phyloP scores from a whole-genome alignment of 2,797 vertebrate species.

The Sylvia borin region DNA sequence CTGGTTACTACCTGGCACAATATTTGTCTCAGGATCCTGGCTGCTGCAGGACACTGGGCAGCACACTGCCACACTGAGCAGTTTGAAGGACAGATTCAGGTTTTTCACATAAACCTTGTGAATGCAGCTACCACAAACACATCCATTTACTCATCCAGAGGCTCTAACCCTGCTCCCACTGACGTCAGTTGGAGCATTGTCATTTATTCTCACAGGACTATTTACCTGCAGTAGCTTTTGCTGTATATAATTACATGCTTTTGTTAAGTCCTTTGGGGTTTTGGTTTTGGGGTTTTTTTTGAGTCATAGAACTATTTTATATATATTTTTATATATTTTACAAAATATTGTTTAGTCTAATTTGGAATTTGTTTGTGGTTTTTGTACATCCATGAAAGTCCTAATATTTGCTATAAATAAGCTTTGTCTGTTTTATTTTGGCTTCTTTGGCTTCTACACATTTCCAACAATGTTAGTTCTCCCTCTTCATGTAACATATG shows the following conservation, averaged over 20 bases:
- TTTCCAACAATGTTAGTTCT: background rate
- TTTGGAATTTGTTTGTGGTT: conserved; percentile 7
- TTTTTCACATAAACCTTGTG: background rate
- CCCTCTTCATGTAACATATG: background rate
- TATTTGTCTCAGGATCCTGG: background rate
- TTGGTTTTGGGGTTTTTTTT: too few relatives aligned
- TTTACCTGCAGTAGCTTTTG: background rate
- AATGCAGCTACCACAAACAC: background rate
- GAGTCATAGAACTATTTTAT: background rate
- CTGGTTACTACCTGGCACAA: background rate
- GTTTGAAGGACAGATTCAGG: background rate
- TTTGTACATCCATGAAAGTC: background rate
- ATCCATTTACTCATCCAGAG: rapidly evolving
- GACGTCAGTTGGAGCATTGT: background rate
- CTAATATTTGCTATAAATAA: conserved; percentile 34
- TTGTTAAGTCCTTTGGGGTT: background rate
- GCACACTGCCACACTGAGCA: background rate
- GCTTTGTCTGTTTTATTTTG: conserved; percentile 23
- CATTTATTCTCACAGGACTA: background rate
- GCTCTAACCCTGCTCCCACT: background rate
- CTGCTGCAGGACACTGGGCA: background rate
- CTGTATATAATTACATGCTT: background rate
- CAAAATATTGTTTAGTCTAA: background rate
- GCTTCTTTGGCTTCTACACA: background rate
- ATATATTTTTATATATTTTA: background rate